These are phyloP conservation scores for Pelodytes ibericus DNA, from an alignment of 2,797 vertebrate species.

Conservation along the genomic window DNA sequence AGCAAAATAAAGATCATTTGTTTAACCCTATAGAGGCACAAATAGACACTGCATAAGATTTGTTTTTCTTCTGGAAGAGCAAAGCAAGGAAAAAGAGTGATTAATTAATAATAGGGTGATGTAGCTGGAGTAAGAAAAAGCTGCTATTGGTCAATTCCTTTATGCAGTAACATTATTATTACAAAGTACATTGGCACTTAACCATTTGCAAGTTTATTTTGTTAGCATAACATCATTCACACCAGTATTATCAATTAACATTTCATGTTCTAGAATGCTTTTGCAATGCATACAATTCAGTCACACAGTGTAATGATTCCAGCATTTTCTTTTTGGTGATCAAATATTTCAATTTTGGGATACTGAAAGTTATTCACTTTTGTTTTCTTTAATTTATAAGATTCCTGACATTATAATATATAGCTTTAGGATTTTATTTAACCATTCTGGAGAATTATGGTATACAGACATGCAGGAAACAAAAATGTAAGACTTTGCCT, in stretches of 20 bases:
- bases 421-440: too few relatives aligned
- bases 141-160: background rate
- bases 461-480: background rate
- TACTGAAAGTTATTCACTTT: too few relatives aligned
- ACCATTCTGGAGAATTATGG: too few relatives aligned
- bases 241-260: background rate
- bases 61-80: background rate
- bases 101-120: background rate
- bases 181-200: background rate
- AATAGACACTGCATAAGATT: background rate
- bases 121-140: background rate
- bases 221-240: background rate
- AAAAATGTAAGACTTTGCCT: background rate
- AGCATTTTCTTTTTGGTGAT: conserved; percentile 23
- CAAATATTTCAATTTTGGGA: too few relatives aligned
- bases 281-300: conserved; percentile 12
- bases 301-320: background rate
- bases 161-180: background rate
- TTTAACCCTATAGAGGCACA: background rate
- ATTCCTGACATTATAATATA: too few relatives aligned
- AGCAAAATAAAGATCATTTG: too few relatives aligned
- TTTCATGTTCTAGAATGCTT: background rate
- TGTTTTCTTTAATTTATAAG: too few relatives aligned
- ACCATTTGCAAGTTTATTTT: background rate
- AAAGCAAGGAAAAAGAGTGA: background rate